Conservation (phyloP, 2,888 invertebrate genomes). For the Netelia melanura region DNA sequence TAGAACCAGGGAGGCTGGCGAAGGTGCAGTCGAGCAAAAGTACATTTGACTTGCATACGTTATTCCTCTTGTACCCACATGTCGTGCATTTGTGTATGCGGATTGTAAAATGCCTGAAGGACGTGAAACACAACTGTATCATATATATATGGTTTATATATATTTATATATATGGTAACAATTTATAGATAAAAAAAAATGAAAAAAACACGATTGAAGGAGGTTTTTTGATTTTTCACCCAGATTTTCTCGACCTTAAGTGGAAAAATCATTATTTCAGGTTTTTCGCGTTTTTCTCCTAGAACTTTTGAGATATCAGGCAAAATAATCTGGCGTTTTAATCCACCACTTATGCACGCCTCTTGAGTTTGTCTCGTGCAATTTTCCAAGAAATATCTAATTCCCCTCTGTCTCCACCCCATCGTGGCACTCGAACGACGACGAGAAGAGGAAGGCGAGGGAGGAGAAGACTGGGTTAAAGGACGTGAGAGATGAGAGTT, state of each 20-base stretch:
- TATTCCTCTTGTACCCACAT: constrained; percentile 9
- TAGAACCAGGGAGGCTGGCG: constrained; percentile 56
- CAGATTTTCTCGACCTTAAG: no score
- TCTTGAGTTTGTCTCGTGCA: constrained; percentile 26
- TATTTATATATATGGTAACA: background rate
- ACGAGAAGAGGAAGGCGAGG: background rate
- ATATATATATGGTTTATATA: background rate
- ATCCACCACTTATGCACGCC: constrained; percentile 9
- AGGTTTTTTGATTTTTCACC: no score
- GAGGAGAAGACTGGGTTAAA: background rate
- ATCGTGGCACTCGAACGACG: constrained; percentile 40
- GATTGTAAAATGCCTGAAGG: background rate
- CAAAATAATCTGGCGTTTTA: constrained; percentile 2
- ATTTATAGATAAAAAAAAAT: background rate
- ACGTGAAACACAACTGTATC: background rate
- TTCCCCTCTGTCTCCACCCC: constrained; percentile 13
- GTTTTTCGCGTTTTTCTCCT: no score
- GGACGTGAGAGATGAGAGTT: constrained; percentile 33
- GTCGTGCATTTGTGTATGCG: background rate
- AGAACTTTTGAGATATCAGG: no score
- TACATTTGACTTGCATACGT: constrained; percentile 53
- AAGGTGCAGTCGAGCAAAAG: constrained; percentile 50
- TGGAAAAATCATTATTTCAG: no score
- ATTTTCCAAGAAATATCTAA: constrained; percentile 34
- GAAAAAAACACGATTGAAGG: no score